Evolutionary conservation across 1,140 invertebrate species (phyloP), one percentile per base, ranked within the genome.

Genomic region (Drosophila sechellia): DNA sequence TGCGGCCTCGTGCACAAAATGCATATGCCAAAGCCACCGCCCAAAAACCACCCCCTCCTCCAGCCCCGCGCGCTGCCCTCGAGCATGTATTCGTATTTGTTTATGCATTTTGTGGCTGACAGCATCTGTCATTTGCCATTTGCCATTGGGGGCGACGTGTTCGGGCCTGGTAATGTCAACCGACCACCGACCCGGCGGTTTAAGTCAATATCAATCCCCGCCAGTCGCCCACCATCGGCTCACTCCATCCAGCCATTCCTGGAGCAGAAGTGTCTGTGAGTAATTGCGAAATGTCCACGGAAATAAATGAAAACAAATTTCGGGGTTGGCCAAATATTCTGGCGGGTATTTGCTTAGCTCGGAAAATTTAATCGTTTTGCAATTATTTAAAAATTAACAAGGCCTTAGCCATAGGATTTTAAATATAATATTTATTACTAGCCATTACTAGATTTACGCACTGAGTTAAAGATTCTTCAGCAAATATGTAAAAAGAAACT

Each of bases 101-200:
- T 64, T 84, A 75, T 81, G 61, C 77, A 75, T 80, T 76, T 89
- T 87, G 83, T 83, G 83, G 84, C 66, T 89, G 84, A 89, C 84
- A 89, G 84, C 84, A 89, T 89, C 84, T 89, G 84, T 89, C 85
- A 89, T 64, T 90, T 84, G 85, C 42, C 84, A 89, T 64, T 90
- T 84, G 84, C 84, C 84, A 87, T 89, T 73, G 72, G 56, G 54
- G 43, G 20, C 64, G 65, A 46, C 35, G 52, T 45, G 46, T 27
- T 53, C 17, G 64, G 74, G 42, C 31, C 58, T 61, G 55, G 54
- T 42, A 74, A 81, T 81, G 79, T 83, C 79, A 83, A 81, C 75
- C 81, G 80, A 40, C 42, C 75, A 81, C 75, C 77, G 80, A 40
- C 34, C 75, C 65, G 52, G 56, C 71, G 76, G 31, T 60, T 76